These are phyloP conservation scores for Zaprionus kolodkinae DNA, from an alignment of 1,140 invertebrate species.

Conservation along the genomic window DNA sequence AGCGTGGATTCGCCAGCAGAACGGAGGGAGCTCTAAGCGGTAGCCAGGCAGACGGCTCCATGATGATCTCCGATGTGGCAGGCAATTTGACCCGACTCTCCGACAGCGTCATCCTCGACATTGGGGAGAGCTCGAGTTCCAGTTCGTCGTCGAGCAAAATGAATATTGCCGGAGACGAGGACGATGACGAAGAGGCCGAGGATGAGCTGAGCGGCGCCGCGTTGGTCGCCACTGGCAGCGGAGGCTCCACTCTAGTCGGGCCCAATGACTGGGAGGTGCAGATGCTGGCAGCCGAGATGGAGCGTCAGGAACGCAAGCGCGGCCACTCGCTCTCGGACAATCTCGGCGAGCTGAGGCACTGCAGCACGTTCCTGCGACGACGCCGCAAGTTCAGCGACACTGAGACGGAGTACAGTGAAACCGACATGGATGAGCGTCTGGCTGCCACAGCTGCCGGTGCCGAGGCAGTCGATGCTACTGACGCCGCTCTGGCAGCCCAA, in stretches of 20 bases:
- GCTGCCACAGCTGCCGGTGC: conserved; percentile 5
- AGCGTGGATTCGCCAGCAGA: conserved; percentile 15
- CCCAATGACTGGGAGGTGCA: conserved; percentile 90
- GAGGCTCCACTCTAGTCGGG: conserved; percentile 30
- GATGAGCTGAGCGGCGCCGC: conserved; percentile 42
- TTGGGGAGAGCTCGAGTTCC: conserved; percentile 80
- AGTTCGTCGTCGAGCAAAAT: conserved; percentile 74
- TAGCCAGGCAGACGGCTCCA: neutral
- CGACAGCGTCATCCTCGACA: conserved; percentile 81
- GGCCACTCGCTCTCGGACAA: conserved; percentile 71
- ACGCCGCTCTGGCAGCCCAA: neutral
- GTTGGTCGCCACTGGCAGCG: conserved; percentile 15
- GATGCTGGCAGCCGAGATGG: conserved; percentile 90
- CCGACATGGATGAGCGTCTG: conserved; percentile 63
- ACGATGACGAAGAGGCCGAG: conserved; percentile 57
- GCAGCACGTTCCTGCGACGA: conserved; percentile 64
- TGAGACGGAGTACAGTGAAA: conserved; percentile 79
- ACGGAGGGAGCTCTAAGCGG: neutral
- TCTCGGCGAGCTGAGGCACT: conserved; percentile 62
- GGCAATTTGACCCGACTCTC: conserved; percentile 69
- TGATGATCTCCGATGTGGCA: conserved; percentile 68
- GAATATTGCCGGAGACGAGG: conserved; percentile 63
- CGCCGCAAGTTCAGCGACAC: conserved; percentile 79
- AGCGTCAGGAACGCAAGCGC: conserved; percentile 85
- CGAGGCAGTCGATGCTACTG: neutral